Conservation (phyloP, 2,888 invertebrate species). For the Ariolimax columbianus region DNA sequence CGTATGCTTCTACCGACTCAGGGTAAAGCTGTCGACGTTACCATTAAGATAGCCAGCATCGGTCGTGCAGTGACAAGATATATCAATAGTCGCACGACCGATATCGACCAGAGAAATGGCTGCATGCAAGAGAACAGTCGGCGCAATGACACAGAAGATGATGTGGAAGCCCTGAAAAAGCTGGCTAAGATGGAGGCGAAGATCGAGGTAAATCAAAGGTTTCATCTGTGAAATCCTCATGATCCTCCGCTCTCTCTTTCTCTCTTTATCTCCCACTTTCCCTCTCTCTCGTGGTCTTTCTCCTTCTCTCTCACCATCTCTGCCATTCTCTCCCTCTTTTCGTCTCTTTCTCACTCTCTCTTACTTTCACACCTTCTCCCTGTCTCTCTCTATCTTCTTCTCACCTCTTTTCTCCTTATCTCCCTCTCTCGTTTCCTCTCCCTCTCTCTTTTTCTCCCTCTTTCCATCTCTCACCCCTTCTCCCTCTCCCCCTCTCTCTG, state of each 20-base stretch:
- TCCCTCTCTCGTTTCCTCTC: too few relatives aligned
- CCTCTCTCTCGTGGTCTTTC: too few relatives aligned
- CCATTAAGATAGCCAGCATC: slow-evolving; percentile 13
- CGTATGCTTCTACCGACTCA: background rate
- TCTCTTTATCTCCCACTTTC: background rate
- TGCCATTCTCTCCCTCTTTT: too few relatives aligned
- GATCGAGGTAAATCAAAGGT: slow-evolving; percentile 4
- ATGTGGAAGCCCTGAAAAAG: background rate
- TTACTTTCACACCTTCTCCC: too few relatives aligned
- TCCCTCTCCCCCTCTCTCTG: too few relatives aligned
- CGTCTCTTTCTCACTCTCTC: too few relatives aligned
- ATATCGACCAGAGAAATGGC: background rate
- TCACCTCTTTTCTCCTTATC: too few relatives aligned
- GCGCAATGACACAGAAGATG: slow-evolving; percentile 6
- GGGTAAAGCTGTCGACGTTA: slow-evolving; percentile 35
- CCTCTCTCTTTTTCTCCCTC: too few relatives aligned
- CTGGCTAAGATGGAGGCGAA: background rate
- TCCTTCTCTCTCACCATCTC: too few relatives aligned
- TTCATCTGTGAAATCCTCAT: background rate
- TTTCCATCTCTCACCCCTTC: too few relatives aligned
- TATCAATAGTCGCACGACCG: background rate
- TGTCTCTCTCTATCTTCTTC: too few relatives aligned
- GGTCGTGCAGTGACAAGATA: background rate
- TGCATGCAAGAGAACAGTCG: background rate
- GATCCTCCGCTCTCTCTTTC: background rate